Percentiles rank a stretch among this genome's conserved stretches.
These are phyloP conservation scores for Caenorhabditis sp. DNA, from an alignment of 2,888 invertebrate species.

Conservation along the genomic window DNA sequence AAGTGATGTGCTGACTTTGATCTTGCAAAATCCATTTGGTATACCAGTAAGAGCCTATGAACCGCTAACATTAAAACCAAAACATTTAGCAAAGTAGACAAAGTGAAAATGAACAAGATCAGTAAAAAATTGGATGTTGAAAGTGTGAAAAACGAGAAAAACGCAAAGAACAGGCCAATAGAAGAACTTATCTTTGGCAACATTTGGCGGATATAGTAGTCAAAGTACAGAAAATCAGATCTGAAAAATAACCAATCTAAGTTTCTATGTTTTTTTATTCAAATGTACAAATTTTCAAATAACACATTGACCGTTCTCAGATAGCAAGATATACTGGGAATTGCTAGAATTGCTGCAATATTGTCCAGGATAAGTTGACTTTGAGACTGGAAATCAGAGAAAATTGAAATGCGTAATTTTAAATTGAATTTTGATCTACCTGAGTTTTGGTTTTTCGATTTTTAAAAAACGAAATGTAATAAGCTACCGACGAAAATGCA, in stretches of 20 bases:
- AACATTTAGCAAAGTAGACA: not conserved
- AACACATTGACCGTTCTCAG: not conserved
- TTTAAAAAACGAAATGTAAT: not conserved
- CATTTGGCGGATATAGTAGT: not conserved
- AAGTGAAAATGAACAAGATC: not conserved
- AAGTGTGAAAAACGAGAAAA: not conserved
- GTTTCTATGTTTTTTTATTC: no score
- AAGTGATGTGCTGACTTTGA: not conserved
- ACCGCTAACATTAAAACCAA: not conserved
- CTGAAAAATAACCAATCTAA: not conserved
- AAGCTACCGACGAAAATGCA: not conserved
- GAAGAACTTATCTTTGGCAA: not conserved
- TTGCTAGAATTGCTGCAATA: not conserved
- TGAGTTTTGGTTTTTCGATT: not conserved
- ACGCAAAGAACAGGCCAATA: not conserved
- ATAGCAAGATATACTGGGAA: not conserved
- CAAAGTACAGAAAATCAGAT: not conserved
- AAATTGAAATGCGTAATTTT: no score
- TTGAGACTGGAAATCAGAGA: not conserved
- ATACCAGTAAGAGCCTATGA: not conserved
- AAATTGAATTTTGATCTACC: no score
- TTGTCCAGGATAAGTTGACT: not conserved
- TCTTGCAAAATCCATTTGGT: not conserved
- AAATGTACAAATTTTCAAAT: not conserved
- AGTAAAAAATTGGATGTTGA: not conserved